Percentiles rank a stretch among this genome's conserved stretches.
Evolutionary conservation across 2,113 vertebrate species (phyloP).

Genomic region (Mus musculus): GRCm39 chr15:94793001-94793500

Average conservation of each 20-base stretch:
- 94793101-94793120: conserved; percentile 46
- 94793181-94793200: conserved; percentile 49
- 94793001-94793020: not conserved
- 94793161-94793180: conserved; percentile 65
- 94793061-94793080: not conserved
- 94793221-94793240: conserved; percentile 58
- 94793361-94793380: conserved; percentile 63
- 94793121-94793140: not conserved
- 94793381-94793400: conserved; percentile 26
- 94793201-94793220: conserved; percentile 53
- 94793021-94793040: conserved; percentile 5
- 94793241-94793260: conserved; percentile 24
- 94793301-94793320: conserved; percentile 72
- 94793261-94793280: conserved; percentile 74
- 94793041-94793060: not conserved
- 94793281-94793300: conserved; percentile 39
- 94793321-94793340: conserved; percentile 65
- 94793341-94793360: conserved; percentile 69
- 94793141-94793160: conserved; percentile 44
- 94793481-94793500: conserved; percentile 19
- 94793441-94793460: conserved; percentile 22
- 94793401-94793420: conserved; percentile 7
- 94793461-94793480: conserved; percentile 41
- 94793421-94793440: conserved; percentile 1
- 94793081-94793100: not conserved